These are phyloP conservation scores for Metopia argyrocephala DNA, from an alignment of 2,888 invertebrate genomes.

Conservation along the genomic window DNA sequence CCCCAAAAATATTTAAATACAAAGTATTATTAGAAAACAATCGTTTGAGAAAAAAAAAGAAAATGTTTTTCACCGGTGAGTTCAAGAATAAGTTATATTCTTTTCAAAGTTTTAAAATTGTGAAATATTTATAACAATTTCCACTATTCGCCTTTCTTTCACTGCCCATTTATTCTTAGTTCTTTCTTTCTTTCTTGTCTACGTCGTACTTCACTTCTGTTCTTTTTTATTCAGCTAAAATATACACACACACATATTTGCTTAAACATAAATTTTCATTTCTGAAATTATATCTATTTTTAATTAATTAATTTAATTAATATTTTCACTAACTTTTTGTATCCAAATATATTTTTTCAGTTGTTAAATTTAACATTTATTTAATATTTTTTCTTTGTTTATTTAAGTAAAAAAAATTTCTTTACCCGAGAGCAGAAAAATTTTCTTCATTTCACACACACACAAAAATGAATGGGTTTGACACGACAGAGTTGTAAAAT, in stretches of 20 bases:
- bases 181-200: slow-evolving; percentile 46
- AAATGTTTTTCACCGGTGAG: too few relatives aligned
- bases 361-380: not conserved
- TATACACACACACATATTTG: slow-evolving; percentile 37
- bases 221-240: slow-evolving; percentile 28
- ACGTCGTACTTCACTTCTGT: slow-evolving; percentile 45
- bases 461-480: slow-evolving; percentile 59
- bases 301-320: not conserved
- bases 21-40: not conserved
- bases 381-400: slow-evolving; percentile 17
- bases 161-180: slow-evolving; percentile 14
- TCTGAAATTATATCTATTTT: slow-evolving; percentile 5
- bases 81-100: too few relatives aligned
- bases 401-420: slow-evolving; percentile 37
- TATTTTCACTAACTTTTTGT: slow-evolving; percentile 12
- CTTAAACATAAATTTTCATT: slow-evolving; percentile 42
- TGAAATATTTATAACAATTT: not conserved
- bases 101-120: too few relatives aligned
- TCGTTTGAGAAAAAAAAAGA: too few relatives aligned
- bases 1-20: slow-evolving; percentile 13
- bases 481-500: slow-evolving; percentile 16
- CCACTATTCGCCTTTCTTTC: not conserved
- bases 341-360: not conserved
- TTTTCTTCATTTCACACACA: slow-evolving; percentile 60
- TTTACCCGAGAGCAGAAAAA: slow-evolving; percentile 59